These are phyloP conservation scores for Xestia xanthographa DNA, from an alignment of 2,888 invertebrate genomes.

Conservation along the genomic window DNA sequence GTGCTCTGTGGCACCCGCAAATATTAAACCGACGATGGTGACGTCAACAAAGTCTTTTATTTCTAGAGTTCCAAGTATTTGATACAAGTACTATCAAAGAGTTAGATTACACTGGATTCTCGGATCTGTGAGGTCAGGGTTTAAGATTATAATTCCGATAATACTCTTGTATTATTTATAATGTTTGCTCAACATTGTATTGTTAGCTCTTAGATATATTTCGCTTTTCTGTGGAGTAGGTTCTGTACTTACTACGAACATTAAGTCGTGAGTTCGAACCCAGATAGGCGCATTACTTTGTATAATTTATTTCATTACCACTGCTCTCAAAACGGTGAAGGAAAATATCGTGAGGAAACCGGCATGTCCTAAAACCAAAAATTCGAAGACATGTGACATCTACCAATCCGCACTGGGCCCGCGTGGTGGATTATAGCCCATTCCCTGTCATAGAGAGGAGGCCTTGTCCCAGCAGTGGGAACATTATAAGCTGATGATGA, in stretches of 20 bases:
- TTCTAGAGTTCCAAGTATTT: slow-evolving; percentile 53
- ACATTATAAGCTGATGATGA: too few relatives aligned
- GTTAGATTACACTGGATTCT: slow-evolving; percentile 47
- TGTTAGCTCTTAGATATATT: neutral
- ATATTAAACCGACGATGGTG: neutral
- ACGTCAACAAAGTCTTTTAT: slow-evolving; percentile 30
- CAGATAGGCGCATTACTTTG: too few relatives aligned
- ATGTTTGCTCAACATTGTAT: neutral
- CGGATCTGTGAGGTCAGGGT: slow-evolving; percentile 35
- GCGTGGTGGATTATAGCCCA: too few relatives aligned
- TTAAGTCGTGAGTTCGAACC: too few relatives aligned
- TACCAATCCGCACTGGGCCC: too few relatives aligned
- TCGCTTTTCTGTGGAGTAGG: neutral
- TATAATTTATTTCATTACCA: too few relatives aligned
- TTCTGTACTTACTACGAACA: neutral
- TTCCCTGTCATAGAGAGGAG: too few relatives aligned
- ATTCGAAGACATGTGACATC: too few relatives aligned
- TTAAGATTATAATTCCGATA: slow-evolving; percentile 27
- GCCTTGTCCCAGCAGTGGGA: too few relatives aligned
- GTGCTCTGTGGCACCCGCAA: neutral
- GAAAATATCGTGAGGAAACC: too few relatives aligned
- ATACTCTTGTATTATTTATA: neutral
- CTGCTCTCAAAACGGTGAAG: too few relatives aligned
- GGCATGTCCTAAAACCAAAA: too few relatives aligned
- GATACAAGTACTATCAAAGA: slow-evolving; percentile 31